Evolutionary conservation across 2,113 vertebrate species (phyloP).

Genomic region (Elachura formosa): DNA sequence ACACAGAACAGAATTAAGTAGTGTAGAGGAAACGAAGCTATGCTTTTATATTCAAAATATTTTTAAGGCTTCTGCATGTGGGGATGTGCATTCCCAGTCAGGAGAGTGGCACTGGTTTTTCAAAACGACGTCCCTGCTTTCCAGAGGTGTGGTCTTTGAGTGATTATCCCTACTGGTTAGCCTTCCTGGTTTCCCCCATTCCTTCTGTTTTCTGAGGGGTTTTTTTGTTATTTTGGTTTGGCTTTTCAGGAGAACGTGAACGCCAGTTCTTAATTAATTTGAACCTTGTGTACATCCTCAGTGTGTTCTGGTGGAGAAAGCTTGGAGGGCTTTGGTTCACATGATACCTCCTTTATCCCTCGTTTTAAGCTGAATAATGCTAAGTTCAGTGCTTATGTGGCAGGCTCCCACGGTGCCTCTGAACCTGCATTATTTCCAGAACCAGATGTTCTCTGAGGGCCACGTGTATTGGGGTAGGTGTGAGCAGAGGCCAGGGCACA

Average conservation of each 20-base stretch:
- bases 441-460: background rate
- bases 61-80: background rate
- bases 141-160: background rate
- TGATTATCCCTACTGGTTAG: background rate
- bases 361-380: background rate
- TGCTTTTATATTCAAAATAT: background rate
- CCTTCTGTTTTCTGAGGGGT: background rate
- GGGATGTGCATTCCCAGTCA: background rate
- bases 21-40: background rate
- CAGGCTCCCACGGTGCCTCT: background rate
- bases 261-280: background rate
- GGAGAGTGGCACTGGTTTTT: background rate
- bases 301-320: background rate
- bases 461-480: fast-evolving
- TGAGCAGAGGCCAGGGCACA: background rate
- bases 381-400: background rate
- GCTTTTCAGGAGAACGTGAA: background rate
- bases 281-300: background rate
- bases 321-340: background rate
- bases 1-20: background rate
- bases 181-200: background rate
- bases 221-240: background rate
- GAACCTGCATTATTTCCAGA: background rate
- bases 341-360: background rate
- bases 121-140: background rate